A percentile compares a stretch with the other conserved stretches of the same genome.
Conservation (phyloP, 2,797 vertebrate genomes). For the Mus minutoides region DNA sequence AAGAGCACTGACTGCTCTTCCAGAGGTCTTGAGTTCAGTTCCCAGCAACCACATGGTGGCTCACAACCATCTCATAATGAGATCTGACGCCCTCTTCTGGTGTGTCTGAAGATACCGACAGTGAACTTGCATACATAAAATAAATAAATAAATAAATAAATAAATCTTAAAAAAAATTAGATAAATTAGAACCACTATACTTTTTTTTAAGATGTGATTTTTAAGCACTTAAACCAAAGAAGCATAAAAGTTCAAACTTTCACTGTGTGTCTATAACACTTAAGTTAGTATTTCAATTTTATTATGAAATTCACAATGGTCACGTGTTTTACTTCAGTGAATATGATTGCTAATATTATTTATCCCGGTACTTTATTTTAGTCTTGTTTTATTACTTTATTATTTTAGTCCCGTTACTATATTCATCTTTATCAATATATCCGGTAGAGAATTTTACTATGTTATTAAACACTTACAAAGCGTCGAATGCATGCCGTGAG, state of each 20-base stretch:
- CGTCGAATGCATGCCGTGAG: conserved; percentile 17
- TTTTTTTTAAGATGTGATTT: conserved; percentile 38
- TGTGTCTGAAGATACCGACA: neutral
- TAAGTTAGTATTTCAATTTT: conserved; percentile 63
- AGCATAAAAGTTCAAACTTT: conserved; percentile 41
- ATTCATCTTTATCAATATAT: neutral
- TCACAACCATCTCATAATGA: neutral
- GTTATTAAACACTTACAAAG: neutral
- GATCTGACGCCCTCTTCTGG: neutral
- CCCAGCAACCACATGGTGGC: neutral
- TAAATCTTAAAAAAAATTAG: neutral
- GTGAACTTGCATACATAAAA: neutral
- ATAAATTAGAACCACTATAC: conserved; percentile 39
- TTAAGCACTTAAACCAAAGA: conserved; percentile 25
- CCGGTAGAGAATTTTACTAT: conserved; percentile 38
- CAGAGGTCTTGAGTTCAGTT: neutral
- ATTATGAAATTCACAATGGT: conserved; percentile 30
- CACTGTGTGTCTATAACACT: neutral
- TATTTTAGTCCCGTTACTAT: neutral
- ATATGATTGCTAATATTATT: conserved; percentile 40
- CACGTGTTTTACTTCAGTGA: conserved; percentile 46
- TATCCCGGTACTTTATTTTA: too few relatives aligned
- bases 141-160: neutral
- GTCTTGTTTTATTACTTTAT: too few relatives aligned
- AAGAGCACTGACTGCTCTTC: neutral